phyloP scores from a whole-genome alignment of 2,888 invertebrate genomes.

The Rhamphomyia laevipes region DNA sequence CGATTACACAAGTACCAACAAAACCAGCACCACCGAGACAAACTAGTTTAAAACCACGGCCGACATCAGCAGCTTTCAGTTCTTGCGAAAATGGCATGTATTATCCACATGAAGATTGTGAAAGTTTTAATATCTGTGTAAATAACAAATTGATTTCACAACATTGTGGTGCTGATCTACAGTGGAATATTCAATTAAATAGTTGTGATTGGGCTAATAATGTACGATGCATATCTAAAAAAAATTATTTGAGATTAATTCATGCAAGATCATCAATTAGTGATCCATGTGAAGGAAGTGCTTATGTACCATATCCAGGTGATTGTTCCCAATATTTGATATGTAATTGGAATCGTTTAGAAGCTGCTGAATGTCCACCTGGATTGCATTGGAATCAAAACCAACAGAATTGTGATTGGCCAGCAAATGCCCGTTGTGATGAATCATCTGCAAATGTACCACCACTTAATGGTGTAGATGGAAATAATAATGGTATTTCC shows the following conservation, averaged over 20 bases:
- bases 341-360: constrained; percentile 67
- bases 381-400: constrained; percentile 64
- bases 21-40: constrained; percentile 27
- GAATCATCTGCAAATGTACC: constrained; percentile 13
- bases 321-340: constrained; percentile 65
- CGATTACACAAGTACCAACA: constrained; percentile 17
- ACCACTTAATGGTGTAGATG: constrained; percentile 1
- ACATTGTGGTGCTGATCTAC: constrained; percentile 63
- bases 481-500: background rate
- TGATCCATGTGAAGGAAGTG: constrained; percentile 49
- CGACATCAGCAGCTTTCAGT: constrained; percentile 2
- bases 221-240: constrained; percentile 44
- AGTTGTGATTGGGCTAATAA: constrained; percentile 67
- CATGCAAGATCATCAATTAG: constrained; percentile 32
- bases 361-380: constrained; percentile 56
- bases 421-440: constrained; percentile 48
- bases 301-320: constrained; percentile 49
- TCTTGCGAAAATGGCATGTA: constrained; percentile 60
- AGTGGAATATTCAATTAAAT: constrained; percentile 53
- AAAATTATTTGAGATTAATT: constrained; percentile 26
- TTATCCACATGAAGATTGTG: constrained; percentile 60
- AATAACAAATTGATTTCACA: constrained; percentile 57
- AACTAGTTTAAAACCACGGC: constrained; percentile 22
- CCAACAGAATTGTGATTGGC: constrained; percentile 61
- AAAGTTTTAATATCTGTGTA: constrained; percentile 65